Evolutionary conservation across 2,113 vertebrate genomes (phyloP).

Genomic region (Alaudala cheleensis): DNA sequence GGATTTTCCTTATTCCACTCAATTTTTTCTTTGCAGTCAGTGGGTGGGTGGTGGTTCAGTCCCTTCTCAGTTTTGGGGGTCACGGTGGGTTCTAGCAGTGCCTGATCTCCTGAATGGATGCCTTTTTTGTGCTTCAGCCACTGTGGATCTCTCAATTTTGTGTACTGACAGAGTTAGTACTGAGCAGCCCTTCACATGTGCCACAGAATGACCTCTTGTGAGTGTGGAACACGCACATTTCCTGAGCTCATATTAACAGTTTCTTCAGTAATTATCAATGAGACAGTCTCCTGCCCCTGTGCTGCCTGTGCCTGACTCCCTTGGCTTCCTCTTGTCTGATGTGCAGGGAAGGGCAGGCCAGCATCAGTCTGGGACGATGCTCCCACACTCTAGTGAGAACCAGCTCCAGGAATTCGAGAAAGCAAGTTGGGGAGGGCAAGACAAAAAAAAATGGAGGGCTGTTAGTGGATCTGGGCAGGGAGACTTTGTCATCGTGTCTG

Average conservation of each 20-base stretch:
- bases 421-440: not conserved
- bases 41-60: not conserved
- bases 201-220: not conserved
- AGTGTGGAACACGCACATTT: not conserved
- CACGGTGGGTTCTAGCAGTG: not conserved
- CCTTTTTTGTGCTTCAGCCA: not conserved
- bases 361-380: not conserved
- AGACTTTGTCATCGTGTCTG: rapidly evolving
- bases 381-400: not conserved
- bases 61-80: not conserved
- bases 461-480: not conserved
- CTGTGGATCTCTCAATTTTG: not conserved
- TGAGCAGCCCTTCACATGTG: not conserved
- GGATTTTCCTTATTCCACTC: not conserved
- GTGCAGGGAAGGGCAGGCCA: not conserved
- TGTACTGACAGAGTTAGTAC: not conserved
- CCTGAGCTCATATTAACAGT: not conserved
- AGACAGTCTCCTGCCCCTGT: not conserved
- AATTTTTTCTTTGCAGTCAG: not conserved
- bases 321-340: not conserved
- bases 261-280: not conserved
- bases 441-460: not conserved
- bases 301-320: not conserved
- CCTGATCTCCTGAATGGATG: not conserved
- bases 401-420: not conserved